Conservation (phyloP, 2,113 vertebrate genomes). For the Chaetorhynchus papuensis region DNA sequence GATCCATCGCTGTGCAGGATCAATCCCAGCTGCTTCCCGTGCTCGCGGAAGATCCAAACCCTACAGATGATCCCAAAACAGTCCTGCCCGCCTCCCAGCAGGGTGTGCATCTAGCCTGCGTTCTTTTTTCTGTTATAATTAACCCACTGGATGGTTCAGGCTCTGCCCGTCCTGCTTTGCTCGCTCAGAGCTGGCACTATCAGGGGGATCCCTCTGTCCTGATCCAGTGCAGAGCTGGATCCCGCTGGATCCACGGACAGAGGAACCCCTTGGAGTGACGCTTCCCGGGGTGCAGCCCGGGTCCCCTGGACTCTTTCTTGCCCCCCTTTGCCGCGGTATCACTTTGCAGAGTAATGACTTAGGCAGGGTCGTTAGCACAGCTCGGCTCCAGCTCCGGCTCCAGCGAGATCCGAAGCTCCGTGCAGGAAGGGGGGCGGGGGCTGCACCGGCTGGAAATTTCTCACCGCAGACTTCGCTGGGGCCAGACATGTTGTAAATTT, state of each 20-base stretch:
- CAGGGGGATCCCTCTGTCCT: neutral
- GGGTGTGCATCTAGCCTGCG: rapidly evolving
- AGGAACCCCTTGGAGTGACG: neutral
- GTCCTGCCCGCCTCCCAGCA: neutral
- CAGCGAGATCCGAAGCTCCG: neutral
- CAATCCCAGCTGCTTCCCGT: neutral
- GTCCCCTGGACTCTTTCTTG: neutral
- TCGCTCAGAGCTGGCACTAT: neutral
- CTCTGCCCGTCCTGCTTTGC: neutral
- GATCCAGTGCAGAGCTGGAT: rapidly evolving
- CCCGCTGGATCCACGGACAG: neutral
- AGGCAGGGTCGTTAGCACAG: neutral
- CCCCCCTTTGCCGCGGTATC: neutral
- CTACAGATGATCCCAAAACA: neutral
- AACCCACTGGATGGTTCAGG: neutral
- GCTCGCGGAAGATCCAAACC: neutral
- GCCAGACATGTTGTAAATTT: constrained; percentile 63
- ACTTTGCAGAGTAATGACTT: neutral
- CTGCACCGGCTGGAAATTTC: constrained; percentile 14
- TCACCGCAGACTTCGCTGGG: constrained; percentile 34
- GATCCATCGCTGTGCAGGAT: neutral
- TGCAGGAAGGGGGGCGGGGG: neutral
- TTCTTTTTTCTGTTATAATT: neutral
- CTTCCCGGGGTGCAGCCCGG: neutral
- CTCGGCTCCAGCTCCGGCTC: neutral